These are phyloP conservation scores for Naso thynnoides DNA, from an alignment of 2,797 vertebrate genomes.

Conservation along the genomic window DNA sequence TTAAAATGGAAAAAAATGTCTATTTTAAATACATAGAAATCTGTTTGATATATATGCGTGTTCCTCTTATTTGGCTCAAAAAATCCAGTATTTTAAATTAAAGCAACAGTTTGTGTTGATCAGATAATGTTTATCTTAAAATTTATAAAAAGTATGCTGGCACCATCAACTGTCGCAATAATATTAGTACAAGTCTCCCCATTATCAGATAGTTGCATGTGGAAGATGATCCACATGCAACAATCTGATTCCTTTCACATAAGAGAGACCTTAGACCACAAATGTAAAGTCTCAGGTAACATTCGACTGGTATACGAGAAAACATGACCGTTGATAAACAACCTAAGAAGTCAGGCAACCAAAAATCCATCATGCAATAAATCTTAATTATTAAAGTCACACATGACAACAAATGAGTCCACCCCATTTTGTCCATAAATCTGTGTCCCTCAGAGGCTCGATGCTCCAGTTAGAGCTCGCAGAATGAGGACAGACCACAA, in stretches of 20 bases:
- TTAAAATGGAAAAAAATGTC: background rate
- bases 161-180: background rate
- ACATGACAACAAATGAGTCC: conserved; percentile 44
- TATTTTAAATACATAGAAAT: background rate
- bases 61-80: no score
- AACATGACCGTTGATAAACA: background rate
- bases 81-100: no score
- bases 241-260: background rate
- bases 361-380: background rate
- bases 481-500: conserved; percentile 76
- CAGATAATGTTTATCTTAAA: no score
- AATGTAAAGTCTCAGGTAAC: background rate
- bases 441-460: conserved; percentile 57
- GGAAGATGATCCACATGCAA: background rate
- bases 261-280: background rate
- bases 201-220: no score
- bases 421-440: conserved; percentile 34
- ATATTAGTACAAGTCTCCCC: background rate
- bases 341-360: background rate
- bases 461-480: conserved; percentile 71
- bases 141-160: no score
- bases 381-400: conserved; percentile 8
- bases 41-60: background rate
- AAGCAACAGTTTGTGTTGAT: no score
- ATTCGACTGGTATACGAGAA: background rate